A percentile compares a stretch with the other conserved stretches of the same genome.
These are phyloP conservation scores for Riptortus pedestris DNA, from an alignment of 1,140 invertebrate genomes.

Conservation along the genomic window DNA sequence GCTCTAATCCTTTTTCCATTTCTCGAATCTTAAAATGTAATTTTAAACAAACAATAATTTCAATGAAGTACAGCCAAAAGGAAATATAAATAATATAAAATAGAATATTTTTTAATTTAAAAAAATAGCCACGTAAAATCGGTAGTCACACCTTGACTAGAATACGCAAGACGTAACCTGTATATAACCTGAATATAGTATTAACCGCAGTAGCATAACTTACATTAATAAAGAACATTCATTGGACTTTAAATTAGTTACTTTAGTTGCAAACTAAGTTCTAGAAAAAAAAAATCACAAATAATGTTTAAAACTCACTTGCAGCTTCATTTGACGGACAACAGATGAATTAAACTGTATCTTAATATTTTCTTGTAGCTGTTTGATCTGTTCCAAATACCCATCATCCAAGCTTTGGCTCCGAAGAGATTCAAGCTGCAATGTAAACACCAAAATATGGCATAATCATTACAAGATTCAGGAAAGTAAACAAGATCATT, in stretches of 20 bases:
- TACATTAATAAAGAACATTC: no score
- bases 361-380: slow-evolving; percentile 43
- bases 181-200: no score
- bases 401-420: background rate
- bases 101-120: slow-evolving; percentile 2
- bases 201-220: no score
- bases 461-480: background rate
- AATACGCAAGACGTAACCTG: no score
- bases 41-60: slow-evolving; percentile 27
- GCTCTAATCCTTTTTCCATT: slow-evolving; percentile 48
- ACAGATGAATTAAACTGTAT: slow-evolving; percentile 42
- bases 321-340: slow-evolving; percentile 42
- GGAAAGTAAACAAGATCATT: background rate
- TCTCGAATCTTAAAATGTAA: slow-evolving; percentile 41
- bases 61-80: no score
- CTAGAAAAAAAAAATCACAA: no score
- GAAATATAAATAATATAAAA: no score
- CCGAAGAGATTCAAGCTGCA: slow-evolving; percentile 19
- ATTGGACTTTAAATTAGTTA: no score
- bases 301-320: slow-evolving; percentile 34
- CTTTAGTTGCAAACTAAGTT: no score
- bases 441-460: slow-evolving; percentile 8
- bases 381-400: slow-evolving; percentile 22
- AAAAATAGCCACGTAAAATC: background rate
- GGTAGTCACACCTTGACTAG: no score